A percentile compares a stretch with the other conserved stretches of the same genome.
These are phyloP conservation scores for Meteorus colon DNA, from an alignment of 2,888 invertebrate genomes.

Conservation along the genomic window DNA sequence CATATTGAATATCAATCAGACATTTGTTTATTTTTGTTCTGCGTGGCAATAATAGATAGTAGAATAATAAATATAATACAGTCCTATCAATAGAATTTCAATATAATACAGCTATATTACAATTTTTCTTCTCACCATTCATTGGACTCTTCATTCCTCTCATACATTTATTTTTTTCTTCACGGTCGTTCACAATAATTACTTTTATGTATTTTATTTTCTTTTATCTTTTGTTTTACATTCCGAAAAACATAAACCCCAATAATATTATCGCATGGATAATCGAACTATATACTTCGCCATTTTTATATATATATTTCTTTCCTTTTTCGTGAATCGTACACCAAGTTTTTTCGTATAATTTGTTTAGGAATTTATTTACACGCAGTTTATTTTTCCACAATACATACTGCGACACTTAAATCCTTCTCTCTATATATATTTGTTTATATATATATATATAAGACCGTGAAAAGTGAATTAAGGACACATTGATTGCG, in stretches of 20 bases:
- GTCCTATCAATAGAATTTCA: slow-evolving; percentile 70
- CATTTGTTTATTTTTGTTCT: slow-evolving; percentile 59
- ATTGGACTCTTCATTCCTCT: slow-evolving; percentile 32
- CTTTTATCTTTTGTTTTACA: slow-evolving; percentile 9
- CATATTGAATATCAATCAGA: slow-evolving; percentile 71
- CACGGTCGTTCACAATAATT: slow-evolving; percentile 16
- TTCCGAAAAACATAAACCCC: slow-evolving; percentile 6
- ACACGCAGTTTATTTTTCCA: slow-evolving; percentile 16
- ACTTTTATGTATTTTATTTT: neutral
- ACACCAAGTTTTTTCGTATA: slow-evolving; percentile 2
- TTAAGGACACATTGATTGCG: slow-evolving; percentile 14
- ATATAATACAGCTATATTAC: slow-evolving; percentile 73
- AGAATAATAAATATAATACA: slow-evolving; percentile 71
- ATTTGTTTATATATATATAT: slow-evolving; percentile 2
- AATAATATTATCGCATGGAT: neutral
- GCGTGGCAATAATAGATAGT: slow-evolving; percentile 63
- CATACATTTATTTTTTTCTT: neutral
- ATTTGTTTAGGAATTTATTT: slow-evolving; percentile 29
- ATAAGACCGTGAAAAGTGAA: slow-evolving; percentile 4
- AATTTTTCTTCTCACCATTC: slow-evolving; percentile 53
- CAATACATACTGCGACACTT: slow-evolving; percentile 7
- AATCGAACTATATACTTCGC: slow-evolving; percentile 9
- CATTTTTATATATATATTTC: slow-evolving; percentile 19
- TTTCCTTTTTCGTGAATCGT: slow-evolving; percentile 2
- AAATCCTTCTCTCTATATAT: slow-evolving; percentile 8